Evolutionary conservation across 2,888 invertebrate species (phyloP).

Genomic region (Eupithecia insigniata): DNA sequence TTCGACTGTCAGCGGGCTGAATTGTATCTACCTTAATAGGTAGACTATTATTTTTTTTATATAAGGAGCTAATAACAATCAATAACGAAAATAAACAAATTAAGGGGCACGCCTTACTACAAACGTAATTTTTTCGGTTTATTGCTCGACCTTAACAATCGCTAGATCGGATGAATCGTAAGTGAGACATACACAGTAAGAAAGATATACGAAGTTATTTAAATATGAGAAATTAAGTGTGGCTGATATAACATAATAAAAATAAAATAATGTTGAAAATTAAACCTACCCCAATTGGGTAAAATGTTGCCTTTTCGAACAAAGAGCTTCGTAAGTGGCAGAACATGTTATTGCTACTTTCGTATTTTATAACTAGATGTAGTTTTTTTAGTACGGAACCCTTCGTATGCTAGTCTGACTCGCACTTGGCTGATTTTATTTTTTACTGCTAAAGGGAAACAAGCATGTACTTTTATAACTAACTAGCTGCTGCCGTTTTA

Average conservation of each 20-base stretch:
- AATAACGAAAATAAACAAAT: neutral
- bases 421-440: neutral
- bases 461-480: neutral
- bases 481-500: too few species aligned
- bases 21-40: neutral
- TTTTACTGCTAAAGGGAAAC: neutral
- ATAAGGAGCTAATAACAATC: neutral
- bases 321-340: neutral
- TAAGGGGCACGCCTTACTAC: too few species aligned
- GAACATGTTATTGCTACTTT: neutral
- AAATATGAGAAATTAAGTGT: too few species aligned
- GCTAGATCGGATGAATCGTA: too few species aligned
- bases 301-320: neutral
- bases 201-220: too few species aligned
- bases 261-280: neutral
- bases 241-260: neutral
- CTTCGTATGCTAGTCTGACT: neutral
- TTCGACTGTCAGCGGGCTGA: neutral
- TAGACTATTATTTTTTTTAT: neutral
- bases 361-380: neutral
- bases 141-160: neutral
- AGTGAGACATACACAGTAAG: too few species aligned
- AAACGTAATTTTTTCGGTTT: neutral
- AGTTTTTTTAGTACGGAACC: neutral
- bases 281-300: too few species aligned